These are phyloP conservation scores for Pyrgilauda ruficollis DNA, from an alignment of 2,113 vertebrate genomes.

Conservation along the genomic window DNA sequence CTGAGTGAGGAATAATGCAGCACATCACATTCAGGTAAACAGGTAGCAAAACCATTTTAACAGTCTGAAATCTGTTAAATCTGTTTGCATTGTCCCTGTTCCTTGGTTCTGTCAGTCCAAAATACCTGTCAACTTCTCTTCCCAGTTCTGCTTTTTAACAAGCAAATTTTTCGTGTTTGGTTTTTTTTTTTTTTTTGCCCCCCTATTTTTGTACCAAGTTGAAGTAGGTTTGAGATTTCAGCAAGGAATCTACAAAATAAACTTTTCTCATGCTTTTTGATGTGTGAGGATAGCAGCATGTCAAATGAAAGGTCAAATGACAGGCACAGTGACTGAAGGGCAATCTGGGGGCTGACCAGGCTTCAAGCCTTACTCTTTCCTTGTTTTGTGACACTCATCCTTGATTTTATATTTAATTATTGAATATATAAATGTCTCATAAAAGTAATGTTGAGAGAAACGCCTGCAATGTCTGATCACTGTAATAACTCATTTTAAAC, in stretches of 20 bases:
- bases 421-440: constrained; percentile 61
- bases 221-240: constrained; percentile 3
- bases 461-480: constrained; percentile 53
- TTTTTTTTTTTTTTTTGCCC: fast-evolving
- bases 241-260: background rate
- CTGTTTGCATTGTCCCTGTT: background rate
- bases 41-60: background rate
- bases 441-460: constrained; percentile 74
- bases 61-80: background rate
- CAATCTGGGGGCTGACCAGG: background rate
- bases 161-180: background rate
- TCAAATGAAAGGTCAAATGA: background rate
- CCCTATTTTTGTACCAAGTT: background rate
- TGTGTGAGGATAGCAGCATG: background rate
- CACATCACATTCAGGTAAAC: background rate
- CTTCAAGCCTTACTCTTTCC: constrained; percentile 31
- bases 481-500: constrained; percentile 31
- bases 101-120: background rate
- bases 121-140: background rate
- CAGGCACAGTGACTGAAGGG: background rate
- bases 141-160: background rate
- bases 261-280: background rate
- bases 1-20: background rate
- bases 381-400: constrained; percentile 31
- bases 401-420: constrained; percentile 57